These are phyloP conservation scores for Galemys pyrenaicus DNA, from an alignment of 2,113 vertebrate species.

Conservation along the genomic window DNA sequence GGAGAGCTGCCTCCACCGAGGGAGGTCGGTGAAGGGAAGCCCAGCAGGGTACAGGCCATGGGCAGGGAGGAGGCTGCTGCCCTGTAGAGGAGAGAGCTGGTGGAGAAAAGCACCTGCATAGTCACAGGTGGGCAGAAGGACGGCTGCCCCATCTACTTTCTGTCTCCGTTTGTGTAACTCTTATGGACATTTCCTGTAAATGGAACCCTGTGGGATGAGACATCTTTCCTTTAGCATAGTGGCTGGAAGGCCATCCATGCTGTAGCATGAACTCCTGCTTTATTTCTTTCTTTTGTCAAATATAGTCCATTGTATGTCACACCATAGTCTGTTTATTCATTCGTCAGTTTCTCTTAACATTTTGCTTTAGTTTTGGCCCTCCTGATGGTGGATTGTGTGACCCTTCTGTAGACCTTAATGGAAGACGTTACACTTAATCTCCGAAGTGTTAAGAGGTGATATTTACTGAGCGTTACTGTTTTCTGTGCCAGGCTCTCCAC, in stretches of 20 bases:
- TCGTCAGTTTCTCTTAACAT: neutral
- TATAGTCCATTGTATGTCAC: neutral
- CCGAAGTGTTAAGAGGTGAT: neutral
- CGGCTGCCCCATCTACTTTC: too few species aligned
- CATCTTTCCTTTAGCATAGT: neutral
- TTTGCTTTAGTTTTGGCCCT: neutral
- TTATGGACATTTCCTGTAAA: neutral
- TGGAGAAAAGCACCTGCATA: too few species aligned
- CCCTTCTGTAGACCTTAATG: neutral
- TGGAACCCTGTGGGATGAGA: neutral
- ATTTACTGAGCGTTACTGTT: neutral
- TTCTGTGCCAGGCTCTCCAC: neutral
- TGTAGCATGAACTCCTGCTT: neutral
- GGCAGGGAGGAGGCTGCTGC: too few species aligned
- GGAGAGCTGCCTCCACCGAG: too few species aligned
- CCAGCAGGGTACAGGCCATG: too few species aligned
- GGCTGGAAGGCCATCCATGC: neutral
- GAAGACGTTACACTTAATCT: neutral
- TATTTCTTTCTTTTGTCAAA: neutral
- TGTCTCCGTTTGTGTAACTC: neutral
- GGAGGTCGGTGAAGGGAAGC: too few species aligned
- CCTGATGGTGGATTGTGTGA: neutral
- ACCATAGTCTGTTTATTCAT: neutral
- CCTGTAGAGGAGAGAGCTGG: too few species aligned
- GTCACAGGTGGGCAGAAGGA: too few species aligned